phyloP scores from a whole-genome alignment of 2,797 vertebrate genomes.

The Oreochromis grahami region DNA sequence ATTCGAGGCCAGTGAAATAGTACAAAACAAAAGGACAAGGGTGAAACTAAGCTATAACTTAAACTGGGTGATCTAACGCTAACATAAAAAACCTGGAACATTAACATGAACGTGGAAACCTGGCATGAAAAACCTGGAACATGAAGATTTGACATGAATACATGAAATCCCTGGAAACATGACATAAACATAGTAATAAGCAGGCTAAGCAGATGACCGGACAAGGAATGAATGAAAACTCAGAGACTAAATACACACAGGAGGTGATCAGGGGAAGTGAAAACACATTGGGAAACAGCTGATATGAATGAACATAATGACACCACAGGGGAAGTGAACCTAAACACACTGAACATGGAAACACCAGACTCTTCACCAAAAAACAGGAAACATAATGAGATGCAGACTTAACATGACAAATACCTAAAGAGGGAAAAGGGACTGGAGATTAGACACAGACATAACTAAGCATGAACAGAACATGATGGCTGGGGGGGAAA shows the following conservation, averaged over 20 bases:
- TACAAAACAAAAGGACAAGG: background rate
- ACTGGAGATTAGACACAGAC: too few relatives aligned
- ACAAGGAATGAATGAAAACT: background rate
- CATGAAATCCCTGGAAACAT: background rate
- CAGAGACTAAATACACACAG: background rate
- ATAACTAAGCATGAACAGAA: too few relatives aligned
- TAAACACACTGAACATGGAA: too few relatives aligned
- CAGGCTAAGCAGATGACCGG: background rate
- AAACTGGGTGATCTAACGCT: background rate
- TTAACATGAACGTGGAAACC: background rate
- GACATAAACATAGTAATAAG: background rate
- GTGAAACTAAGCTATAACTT: background rate
- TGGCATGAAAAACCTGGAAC: background rate
- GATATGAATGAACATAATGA: too few relatives aligned
- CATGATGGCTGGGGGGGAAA: too few relatives aligned
- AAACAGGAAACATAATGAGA: too few relatives aligned
- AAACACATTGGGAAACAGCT: background rate
- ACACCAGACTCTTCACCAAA: too few relatives aligned
- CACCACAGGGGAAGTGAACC: too few relatives aligned
- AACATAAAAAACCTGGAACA: background rate
- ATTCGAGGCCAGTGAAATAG: background rate
- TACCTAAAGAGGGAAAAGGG: too few relatives aligned
- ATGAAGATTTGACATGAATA: background rate
- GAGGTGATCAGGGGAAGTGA: background rate
- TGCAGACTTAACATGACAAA: too few relatives aligned